phyloP scores from a whole-genome alignment of 2,113 vertebrate genomes.

The Pygoscelis adeliae region DNA sequence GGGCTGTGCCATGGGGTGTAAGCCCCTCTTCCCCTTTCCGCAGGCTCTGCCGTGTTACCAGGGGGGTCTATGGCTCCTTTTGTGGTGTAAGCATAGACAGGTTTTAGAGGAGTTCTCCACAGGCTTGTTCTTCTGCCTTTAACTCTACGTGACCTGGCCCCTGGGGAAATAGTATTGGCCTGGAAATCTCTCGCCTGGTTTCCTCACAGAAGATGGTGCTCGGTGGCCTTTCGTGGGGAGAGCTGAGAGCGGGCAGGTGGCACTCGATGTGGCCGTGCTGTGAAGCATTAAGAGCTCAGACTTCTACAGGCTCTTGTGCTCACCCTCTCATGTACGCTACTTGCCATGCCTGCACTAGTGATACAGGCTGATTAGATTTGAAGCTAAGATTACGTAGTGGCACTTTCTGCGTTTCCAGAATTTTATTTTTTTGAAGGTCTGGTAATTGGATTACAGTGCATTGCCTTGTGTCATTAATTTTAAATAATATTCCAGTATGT shows the following conservation, averaged over 20 bases:
- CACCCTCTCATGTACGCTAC: accelerated
- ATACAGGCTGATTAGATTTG: neutral
- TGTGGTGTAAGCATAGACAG: accelerated
- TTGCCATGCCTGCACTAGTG: neutral
- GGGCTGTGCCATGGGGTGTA: neutral
- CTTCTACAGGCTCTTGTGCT: accelerated
- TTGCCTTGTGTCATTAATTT: neutral
- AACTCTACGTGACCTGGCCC: neutral
- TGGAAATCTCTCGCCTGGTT: accelerated
- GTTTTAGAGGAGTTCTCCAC: no score
- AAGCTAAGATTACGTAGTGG: neutral
- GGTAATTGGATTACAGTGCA: neutral
- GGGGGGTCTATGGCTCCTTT: accelerated
- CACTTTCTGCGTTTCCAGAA: neutral
- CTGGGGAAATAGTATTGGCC: accelerated
- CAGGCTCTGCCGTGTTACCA: accelerated
- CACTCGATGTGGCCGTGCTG: accelerated
- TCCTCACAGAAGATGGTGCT: accelerated
- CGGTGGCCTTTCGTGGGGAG: accelerated
- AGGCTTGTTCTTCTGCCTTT: no score
- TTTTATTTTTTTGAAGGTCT: neutral
- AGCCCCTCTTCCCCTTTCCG: accelerated
- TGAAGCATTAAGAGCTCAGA: accelerated
- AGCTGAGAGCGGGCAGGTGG: neutral
- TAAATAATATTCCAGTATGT: neutral